phyloP scores from a whole-genome alignment of 23 tunicate species.

The Styela clava region DNA sequence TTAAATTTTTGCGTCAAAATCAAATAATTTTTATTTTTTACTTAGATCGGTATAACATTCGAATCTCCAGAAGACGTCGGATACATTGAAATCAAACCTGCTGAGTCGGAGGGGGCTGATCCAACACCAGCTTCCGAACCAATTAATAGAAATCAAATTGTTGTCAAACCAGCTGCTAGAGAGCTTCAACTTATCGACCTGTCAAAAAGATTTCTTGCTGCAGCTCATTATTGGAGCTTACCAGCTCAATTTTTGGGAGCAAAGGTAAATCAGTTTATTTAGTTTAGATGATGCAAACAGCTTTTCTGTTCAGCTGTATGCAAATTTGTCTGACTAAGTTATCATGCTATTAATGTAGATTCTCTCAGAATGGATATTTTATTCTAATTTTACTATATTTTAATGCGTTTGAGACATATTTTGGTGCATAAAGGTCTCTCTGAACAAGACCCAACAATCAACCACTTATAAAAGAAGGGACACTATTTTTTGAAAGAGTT shows the following conservation, averaged over 20 bases:
- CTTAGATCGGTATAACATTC: constrained; percentile 58
- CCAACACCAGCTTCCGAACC: constrained; percentile 51
- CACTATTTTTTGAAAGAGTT: too few species aligned
- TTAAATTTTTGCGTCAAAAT: too few species aligned
- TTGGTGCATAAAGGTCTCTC: too few species aligned
- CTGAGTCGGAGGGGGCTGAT: constrained; percentile 44
- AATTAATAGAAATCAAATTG: constrained; percentile 67
- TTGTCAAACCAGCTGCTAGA: constrained; percentile 65
- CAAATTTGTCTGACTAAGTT: too few species aligned
- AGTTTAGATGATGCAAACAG: too few species aligned
- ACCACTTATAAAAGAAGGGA: too few species aligned
- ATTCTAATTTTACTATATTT: background rate
- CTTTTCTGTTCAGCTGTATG: too few species aligned
- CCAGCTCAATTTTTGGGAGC: constrained; percentile 91
- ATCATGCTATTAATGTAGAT: constrained; percentile 4
- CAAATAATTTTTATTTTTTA: background rate
- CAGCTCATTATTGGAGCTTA: constrained; percentile 94
- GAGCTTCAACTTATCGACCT: constrained; percentile 92
- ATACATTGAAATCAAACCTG: constrained; percentile 42
- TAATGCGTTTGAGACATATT: too few species aligned
- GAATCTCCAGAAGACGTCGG: constrained; percentile 40
- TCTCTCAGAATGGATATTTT: background rate
- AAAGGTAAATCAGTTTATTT: constrained; percentile 42
- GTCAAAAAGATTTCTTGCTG: constrained; percentile 93
- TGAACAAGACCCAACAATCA: too few species aligned